Conservation (phyloP, 1,140 invertebrate species). For the Palaemon carinicauda region DNA sequence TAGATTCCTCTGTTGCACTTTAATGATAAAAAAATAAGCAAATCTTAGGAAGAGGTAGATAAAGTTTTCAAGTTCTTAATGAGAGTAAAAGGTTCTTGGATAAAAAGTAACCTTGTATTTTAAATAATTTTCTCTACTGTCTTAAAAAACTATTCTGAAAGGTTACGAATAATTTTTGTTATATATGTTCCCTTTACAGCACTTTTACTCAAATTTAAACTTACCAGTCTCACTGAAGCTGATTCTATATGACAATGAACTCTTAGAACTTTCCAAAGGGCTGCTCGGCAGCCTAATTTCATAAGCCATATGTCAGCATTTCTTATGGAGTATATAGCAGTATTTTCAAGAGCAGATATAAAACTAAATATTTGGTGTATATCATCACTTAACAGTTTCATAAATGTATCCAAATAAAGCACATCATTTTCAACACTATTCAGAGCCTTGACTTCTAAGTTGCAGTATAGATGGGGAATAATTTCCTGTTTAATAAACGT, state of each 20-base stretch:
- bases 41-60: too few relatives aligned
- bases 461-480: not conserved
- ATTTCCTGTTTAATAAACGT: slow-evolving; percentile 7
- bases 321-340: slow-evolving; percentile 18
- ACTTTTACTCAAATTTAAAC: not conserved
- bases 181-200: not conserved
- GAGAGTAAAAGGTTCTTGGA: too few relatives aligned
- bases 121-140: too few relatives aligned
- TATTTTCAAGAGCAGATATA: not conserved
- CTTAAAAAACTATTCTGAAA: not conserved
- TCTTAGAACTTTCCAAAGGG: slow-evolving; percentile 14
- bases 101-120: too few relatives aligned
- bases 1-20: too few relatives aligned
- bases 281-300: slow-evolving; percentile 30
- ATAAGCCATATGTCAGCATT: slow-evolving; percentile 33
- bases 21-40: too few relatives aligned
- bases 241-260: not conserved
- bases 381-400: slow-evolving; percentile 15
- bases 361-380: slow-evolving; percentile 9
- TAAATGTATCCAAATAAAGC: not conserved
- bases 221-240: not conserved
- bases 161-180: slow-evolving; percentile 3
- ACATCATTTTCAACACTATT: not conserved
- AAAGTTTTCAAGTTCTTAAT: too few relatives aligned
- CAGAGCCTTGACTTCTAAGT: too few relatives aligned